A percentile compares a stretch with the other conserved stretches of the same genome.
Evolutionary conservation across 2,888 invertebrate genomes (phyloP).

Genomic region (Eudiplozoon nipponicum): DNA sequence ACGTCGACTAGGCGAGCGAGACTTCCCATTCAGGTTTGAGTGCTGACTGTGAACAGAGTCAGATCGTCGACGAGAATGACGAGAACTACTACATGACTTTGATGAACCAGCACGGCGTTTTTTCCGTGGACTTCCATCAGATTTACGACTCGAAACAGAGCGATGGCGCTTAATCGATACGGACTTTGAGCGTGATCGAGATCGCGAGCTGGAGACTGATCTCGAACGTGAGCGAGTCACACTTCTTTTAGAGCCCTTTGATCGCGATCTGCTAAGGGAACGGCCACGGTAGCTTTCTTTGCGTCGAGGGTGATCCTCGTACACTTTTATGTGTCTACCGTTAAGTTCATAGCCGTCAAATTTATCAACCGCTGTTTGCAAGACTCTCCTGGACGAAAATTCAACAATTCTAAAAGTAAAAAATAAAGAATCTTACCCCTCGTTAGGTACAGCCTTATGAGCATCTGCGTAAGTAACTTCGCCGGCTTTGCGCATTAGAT

Average conservation of each 20-base stretch:
- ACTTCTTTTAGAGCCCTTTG: neutral
- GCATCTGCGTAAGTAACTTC: constrained; percentile 96
- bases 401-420: constrained; percentile 36
- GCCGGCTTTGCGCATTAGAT: constrained; percentile 92
- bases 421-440: constrained; percentile 25
- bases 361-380: constrained; percentile 81
- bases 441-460: constrained; percentile 62
- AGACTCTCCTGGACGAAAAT: constrained; percentile 64
- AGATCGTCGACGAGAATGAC: no score
- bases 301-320: constrained; percentile 38
- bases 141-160: no score
- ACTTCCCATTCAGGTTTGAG: no score
- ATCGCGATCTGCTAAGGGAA: neutral
- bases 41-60: no score
- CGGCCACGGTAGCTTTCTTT: neutral
- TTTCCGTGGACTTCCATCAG: no score
- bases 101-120: no score
- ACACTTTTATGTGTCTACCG: constrained; percentile 56
- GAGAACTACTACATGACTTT: no score
- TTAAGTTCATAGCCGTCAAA: constrained; percentile 76
- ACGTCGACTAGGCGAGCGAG: no score
- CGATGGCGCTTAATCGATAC: no score
- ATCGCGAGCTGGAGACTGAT: no score
- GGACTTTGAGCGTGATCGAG: no score
- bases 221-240: neutral